phyloP scores from a whole-genome alignment of 2,888 invertebrate genomes.

The Scaptomyza reducta region DNA sequence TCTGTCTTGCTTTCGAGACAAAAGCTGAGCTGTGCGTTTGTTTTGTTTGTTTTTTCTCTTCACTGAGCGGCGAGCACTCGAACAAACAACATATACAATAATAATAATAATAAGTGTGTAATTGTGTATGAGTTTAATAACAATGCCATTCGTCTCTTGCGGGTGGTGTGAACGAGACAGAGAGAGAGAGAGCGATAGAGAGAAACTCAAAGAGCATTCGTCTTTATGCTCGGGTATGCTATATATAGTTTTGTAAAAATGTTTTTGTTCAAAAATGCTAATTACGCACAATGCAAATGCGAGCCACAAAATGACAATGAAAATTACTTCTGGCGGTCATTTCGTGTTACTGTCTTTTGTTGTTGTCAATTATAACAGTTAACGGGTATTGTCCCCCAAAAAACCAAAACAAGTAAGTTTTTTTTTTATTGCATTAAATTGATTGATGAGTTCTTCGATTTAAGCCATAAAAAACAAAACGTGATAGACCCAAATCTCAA shows the following conservation, averaged over 20 bases:
- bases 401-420: not conserved
- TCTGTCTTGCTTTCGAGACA: conserved; percentile 46
- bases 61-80: conserved; percentile 51
- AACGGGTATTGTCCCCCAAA: conserved; percentile 48
- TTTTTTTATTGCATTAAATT: conserved; percentile 63
- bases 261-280: conserved; percentile 69
- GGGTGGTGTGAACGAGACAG: conserved; percentile 13
- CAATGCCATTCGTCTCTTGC: conserved; percentile 47
- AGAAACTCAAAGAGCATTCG: not conserved
- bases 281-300: conserved; percentile 70
- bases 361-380: conserved; percentile 52
- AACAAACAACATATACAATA: conserved; percentile 13
- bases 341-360: conserved; percentile 26
- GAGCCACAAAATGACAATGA: conserved; percentile 68
- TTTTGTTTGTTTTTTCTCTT: conserved; percentile 29
- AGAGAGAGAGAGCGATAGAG: not conserved
- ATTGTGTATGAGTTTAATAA: conserved; percentile 29
- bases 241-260: conserved; percentile 71
- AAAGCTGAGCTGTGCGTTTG: conserved; percentile 66
- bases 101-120: conserved; percentile 14
- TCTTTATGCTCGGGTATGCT: conserved; percentile 21
- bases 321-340: conserved; percentile 64
- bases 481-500: conserved; percentile 47
- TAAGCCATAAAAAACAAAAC: conserved; percentile 23
- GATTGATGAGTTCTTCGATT: conserved; percentile 70